These are phyloP conservation scores for Tinea pellionella DNA, from an alignment of 2,888 invertebrate species.

Conservation along the genomic window DNA sequence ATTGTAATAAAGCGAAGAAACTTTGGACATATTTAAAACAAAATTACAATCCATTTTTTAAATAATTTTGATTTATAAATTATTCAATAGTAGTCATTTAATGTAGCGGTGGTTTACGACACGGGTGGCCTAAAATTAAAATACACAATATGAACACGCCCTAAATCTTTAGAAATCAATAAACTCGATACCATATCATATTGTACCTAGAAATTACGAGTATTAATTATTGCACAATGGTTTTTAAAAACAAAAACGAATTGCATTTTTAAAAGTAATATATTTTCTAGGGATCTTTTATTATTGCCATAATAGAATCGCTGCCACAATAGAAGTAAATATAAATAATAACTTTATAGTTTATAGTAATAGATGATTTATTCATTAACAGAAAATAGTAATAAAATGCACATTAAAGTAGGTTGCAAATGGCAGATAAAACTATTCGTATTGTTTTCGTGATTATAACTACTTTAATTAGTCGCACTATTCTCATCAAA, in stretches of 20 bases:
- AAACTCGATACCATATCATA: slow-evolving; percentile 55
- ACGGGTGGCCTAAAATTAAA: too few relatives aligned
- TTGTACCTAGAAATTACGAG: slow-evolving; percentile 45
- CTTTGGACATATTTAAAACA: neutral
- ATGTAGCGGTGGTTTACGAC: neutral
- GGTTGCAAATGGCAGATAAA: too few relatives aligned
- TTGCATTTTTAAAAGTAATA: slow-evolving; percentile 22
- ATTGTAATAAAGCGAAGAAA: neutral
- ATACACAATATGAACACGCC: too few relatives aligned
- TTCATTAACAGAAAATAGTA: too few relatives aligned
- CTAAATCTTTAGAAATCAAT: too few relatives aligned
- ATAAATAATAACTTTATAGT: neutral
- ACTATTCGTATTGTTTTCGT: too few relatives aligned
- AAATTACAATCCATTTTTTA: too few relatives aligned
- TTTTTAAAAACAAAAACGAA: slow-evolving; percentile 5
- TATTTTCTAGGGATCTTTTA: slow-evolving; percentile 46
- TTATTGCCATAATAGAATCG: slow-evolving; percentile 25
- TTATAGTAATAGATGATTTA: neutral
- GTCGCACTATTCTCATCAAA: too few relatives aligned
- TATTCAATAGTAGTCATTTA: neutral
- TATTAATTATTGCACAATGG: slow-evolving; percentile 33
- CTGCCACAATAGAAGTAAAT: neutral
- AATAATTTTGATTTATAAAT: neutral
- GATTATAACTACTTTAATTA: too few relatives aligned
- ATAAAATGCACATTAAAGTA: too few relatives aligned